A percentile compares a stretch with the other conserved stretches of the same genome.
phyloP scores from a whole-genome alignment of 2,797 vertebrate species.

The Aplochiton taeniatus region DNA sequence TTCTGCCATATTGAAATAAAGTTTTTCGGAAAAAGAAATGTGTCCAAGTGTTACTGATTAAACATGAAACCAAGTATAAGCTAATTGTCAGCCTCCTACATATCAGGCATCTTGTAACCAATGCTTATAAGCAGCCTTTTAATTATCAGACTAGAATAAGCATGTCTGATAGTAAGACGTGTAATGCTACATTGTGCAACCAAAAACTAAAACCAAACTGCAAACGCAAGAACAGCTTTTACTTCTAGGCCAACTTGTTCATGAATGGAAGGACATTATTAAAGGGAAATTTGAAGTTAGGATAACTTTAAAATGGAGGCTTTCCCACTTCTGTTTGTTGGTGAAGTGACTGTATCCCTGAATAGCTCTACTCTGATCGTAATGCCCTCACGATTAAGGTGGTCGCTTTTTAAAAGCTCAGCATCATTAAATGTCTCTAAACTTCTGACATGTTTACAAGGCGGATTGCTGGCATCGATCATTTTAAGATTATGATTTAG shows the following conservation, averaged over 20 bases:
- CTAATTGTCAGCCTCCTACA: background rate
- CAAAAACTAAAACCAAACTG: background rate
- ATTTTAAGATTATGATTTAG: background rate
- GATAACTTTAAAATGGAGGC: too few relatives aligned
- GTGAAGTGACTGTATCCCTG: background rate
- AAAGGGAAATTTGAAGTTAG: background rate
- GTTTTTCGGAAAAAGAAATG: too few relatives aligned
- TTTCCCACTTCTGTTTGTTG: background rate
- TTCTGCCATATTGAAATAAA: too few relatives aligned
- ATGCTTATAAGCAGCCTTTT: background rate
- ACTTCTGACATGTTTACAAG: too few relatives aligned
- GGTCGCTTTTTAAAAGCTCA: background rate
- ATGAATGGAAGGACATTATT: background rate
- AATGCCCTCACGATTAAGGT: background rate
- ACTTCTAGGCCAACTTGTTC: background rate
- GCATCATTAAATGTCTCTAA: conserved; percentile 1
- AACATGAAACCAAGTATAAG: background rate
- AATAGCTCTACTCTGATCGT: background rate
- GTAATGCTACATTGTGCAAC: background rate
- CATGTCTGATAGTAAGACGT: background rate
- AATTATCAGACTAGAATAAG: conserved; percentile 4
- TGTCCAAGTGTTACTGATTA: too few relatives aligned
- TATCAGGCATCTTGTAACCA: background rate
- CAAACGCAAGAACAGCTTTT: background rate
- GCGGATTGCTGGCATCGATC: background rate